Evolutionary conservation across 1,140 invertebrate genomes (phyloP), one percentile per base, ranked within the genome.

Genomic region (Lepeophtheirus salmonis): DNA sequence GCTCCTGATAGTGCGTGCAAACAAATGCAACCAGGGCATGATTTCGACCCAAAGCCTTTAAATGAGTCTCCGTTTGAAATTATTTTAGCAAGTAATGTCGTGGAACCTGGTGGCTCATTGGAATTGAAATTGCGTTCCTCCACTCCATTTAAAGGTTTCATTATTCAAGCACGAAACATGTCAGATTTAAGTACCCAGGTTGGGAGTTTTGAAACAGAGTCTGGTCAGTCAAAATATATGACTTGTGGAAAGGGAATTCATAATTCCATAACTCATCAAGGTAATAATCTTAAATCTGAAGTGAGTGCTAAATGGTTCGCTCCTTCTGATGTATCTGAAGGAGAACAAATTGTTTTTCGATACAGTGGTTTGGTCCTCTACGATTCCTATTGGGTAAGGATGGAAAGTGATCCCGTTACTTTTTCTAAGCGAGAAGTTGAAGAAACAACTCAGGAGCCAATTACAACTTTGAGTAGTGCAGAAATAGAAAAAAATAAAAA

Each of bases 181-280:
- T 17, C 14, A n/a, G 22, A 54, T 22, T n/a, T 20, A 22, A 22
- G 23, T 22, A 54, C 17, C 26, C 26, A 57, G 24, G 25, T 57
- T 48, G 55, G 55, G 14, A 52, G 50, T 52, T 52, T 52, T 20
- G 18, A 17, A 17, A 21, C 26, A 4, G 25, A 14, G 2, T n/a
- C 13, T 30, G 55, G 26, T n/a, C 13, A 57, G 16, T 20, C 25
- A n/a, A 57, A 23, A 3, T 30, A 57, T 23, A 57, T 57, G 55
- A 57, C 55, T 2, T 57, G 55, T 57, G 55, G 55, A 4, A 23
- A 30, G 26, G 55, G 55, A 57, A 57, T 57, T 21, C 55, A 57
- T 30, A 57, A 57, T n/a, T 57, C 55, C 13, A 14, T 57, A 14
- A 57, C 55, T 14, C 55, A 57, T 21, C 13, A 22, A 22, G n/a